Conservation (phyloP, 2,113 vertebrate genomes). For the Zeus faber region DNA sequence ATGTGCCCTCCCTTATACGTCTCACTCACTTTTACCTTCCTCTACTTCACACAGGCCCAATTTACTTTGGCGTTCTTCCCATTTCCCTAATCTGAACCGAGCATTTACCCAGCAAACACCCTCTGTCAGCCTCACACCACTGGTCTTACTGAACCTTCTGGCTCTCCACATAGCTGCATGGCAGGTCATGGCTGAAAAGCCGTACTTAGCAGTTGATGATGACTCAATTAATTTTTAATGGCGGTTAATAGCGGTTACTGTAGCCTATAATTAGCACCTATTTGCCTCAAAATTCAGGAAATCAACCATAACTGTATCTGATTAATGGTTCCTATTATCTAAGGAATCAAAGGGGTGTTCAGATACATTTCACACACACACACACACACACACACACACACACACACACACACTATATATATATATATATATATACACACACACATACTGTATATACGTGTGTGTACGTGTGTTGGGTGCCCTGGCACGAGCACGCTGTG, state of each 20-base stretch:
- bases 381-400: too few relatives aligned
- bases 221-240: background rate
- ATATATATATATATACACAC: too few relatives aligned
- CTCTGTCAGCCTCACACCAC: background rate
- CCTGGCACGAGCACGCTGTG: slow-evolving; percentile 2
- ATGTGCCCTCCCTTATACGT: background rate
- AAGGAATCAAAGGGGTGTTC: background rate
- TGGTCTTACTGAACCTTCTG: slow-evolving; percentile 8
- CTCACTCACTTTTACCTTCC: slow-evolving; percentile 1
- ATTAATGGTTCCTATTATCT: background rate
- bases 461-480: background rate
- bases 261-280: background rate
- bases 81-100: slow-evolving; percentile 10
- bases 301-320: slow-evolving; percentile 1
- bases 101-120: slow-evolving; percentile 19
- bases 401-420: too few relatives aligned
- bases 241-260: too few relatives aligned
- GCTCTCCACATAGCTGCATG: too few relatives aligned
- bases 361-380: too few relatives aligned
- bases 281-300: slow-evolving; percentile 19
- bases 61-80: slow-evolving; percentile 31
- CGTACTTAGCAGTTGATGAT: background rate
- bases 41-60: slow-evolving; percentile 2
- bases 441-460: background rate
- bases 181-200: background rate